Evolutionary conservation across 2,797 vertebrate genomes (phyloP).

Genomic region (Pachyuromys duprasi): DNA sequence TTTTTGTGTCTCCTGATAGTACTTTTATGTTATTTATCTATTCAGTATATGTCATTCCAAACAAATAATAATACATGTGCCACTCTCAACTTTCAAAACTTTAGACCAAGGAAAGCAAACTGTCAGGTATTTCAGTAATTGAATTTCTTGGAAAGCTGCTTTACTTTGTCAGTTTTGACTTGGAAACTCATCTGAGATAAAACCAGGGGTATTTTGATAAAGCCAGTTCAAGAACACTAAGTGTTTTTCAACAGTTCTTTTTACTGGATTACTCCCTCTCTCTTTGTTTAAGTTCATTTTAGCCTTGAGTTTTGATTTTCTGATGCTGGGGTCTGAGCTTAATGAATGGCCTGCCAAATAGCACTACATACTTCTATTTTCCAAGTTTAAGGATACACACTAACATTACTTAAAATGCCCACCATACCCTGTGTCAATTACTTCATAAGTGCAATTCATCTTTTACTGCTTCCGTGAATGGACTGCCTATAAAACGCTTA

Average conservation of each 20-base stretch:
- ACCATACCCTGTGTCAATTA: constrained; percentile 83
- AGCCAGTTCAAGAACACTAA: constrained; percentile 77
- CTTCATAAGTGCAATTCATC: constrained; percentile 87
- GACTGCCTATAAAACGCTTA: constrained; percentile 87
- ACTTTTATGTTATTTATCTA: constrained; percentile 81
- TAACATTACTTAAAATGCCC: constrained; percentile 82
- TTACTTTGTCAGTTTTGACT: constrained; percentile 87
- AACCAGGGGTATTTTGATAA: constrained; percentile 84
- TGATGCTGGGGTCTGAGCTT: constrained; percentile 81
- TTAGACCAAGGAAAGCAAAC: constrained; percentile 85
- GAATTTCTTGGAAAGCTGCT: constrained; percentile 88
- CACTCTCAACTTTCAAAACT: constrained; percentile 86
- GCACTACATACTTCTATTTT: constrained; percentile 83
- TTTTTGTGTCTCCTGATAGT: constrained; percentile 82
- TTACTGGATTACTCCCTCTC: constrained; percentile 22
- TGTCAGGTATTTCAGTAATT: constrained; percentile 89
- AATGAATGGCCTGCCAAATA: constrained; percentile 86
- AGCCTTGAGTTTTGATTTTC: constrained; percentile 81
- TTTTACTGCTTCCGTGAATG: constrained; percentile 84
- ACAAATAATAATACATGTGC: constrained; percentile 82
- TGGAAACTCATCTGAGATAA: constrained; percentile 86
- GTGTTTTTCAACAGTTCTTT: constrained; percentile 76
- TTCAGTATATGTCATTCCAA: constrained; percentile 80
- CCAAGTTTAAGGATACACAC: constrained; percentile 80
- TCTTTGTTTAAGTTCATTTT: constrained; percentile 63